Percentiles rank a stretch among this genome's conserved stretches.
These are phyloP conservation scores for Eospalax fontanierii DNA, from an alignment of 2,797 vertebrate species.

Conservation along the genomic window DNA sequence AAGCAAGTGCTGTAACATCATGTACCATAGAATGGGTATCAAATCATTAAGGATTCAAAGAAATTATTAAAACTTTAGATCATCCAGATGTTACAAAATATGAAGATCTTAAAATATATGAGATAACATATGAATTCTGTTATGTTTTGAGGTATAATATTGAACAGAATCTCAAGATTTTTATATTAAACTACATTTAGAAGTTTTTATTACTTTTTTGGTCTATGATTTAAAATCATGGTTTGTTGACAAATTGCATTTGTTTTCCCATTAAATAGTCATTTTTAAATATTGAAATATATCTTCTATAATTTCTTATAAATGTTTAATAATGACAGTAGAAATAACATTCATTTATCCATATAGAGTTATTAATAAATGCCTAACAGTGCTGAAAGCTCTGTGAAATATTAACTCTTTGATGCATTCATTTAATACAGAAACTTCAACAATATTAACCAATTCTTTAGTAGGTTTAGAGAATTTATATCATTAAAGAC, in stretches of 20 bases:
- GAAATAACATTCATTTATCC: neutral
- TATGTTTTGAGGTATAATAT: neutral
- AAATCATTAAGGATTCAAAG: slow-evolving; percentile 59
- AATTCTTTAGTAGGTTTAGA: neutral
- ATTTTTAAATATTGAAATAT: neutral
- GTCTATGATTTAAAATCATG: neutral
- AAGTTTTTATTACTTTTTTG: neutral
- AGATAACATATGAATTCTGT: neutral
- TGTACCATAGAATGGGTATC: slow-evolving; percentile 3
- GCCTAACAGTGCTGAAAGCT: neutral
- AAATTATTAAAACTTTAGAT: slow-evolving; percentile 45
- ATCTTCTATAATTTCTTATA: neutral
- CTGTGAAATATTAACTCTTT: neutral
- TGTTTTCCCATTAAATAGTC: neutral
- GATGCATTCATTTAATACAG: neutral
- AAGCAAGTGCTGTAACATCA: slow-evolving; percentile 21
- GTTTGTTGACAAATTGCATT: neutral
- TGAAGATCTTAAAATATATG: neutral
- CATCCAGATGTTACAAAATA: slow-evolving; percentile 22
- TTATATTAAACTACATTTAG: slow-evolving; percentile 11
- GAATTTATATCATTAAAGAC: slow-evolving; percentile 15
- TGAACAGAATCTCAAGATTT: neutral
- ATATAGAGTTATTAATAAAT: neutral
- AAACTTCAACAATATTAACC: neutral
- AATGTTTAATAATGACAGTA: neutral